phyloP scores from a whole-genome alignment of 2,113 vertebrate species.

The Lipotes vexillifer region DNA sequence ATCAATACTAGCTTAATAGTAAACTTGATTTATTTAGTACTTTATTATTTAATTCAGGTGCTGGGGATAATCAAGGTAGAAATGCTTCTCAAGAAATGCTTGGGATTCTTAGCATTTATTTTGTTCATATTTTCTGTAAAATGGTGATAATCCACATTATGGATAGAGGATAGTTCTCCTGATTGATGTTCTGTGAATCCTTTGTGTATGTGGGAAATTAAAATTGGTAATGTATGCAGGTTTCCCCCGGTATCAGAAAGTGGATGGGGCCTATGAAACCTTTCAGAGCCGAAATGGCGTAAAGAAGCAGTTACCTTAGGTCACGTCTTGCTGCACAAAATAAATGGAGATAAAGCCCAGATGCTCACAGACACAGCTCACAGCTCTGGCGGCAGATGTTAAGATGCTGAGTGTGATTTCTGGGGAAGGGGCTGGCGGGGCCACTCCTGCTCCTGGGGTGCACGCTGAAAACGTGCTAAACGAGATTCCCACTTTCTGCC shows the following conservation, averaged over 20 bases:
- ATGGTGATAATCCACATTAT: not conserved
- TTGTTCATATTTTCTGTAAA: constrained; percentile 14
- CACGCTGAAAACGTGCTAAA: not conserved
- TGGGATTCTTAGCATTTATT: constrained; percentile 1
- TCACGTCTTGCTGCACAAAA: not conserved
- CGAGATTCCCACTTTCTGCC: not conserved
- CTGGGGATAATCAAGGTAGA: not conserved
- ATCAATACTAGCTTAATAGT: not conserved
- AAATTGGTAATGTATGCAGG: not conserved
- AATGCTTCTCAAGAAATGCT: not conserved
- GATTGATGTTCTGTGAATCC: not conserved
- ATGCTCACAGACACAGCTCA: not conserved
- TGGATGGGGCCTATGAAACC: not conserved
- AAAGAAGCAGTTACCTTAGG: not conserved
- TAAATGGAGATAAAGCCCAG: not conserved
- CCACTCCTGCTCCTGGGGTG: not conserved
- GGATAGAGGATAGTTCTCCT: not conserved
- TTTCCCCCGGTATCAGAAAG: not conserved
- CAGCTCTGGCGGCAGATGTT: not conserved
- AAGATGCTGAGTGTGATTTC: not conserved
- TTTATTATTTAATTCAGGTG: not conserved
- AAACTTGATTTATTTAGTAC: constrained; percentile 21
- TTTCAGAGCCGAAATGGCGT: not conserved
- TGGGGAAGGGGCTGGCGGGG: not conserved
- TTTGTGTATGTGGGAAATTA: not conserved